phyloP scores from a whole-genome alignment of 2,797 vertebrate genomes.

The Distichodus sexfasciatus region DNA sequence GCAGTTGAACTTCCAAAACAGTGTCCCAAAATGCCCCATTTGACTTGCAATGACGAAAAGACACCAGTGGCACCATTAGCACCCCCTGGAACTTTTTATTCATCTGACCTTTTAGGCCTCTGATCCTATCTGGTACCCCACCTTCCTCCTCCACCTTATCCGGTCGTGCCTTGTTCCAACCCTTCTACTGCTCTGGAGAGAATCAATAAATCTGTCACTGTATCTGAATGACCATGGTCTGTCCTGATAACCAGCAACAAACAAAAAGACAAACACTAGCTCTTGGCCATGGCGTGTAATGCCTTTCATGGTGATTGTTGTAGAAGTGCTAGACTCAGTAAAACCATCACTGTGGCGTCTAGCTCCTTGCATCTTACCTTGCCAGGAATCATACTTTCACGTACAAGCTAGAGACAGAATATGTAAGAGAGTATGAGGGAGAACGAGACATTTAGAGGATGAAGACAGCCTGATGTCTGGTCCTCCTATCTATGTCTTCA shows the following conservation, averaged over 20 bases:
- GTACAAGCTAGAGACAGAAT: not conserved
- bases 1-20: constrained; percentile 35
- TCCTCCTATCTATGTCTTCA: constrained; percentile 24
- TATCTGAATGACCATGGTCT: constrained; percentile 62
- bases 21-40: constrained; percentile 42
- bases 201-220: constrained; percentile 74
- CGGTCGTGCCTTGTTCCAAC: constrained; percentile 36
- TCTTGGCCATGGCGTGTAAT: constrained; percentile 60
- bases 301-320: constrained; percentile 53
- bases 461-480: constrained; percentile 40
- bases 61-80: not conserved
- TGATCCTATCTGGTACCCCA: constrained; percentile 53
- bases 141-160: constrained; percentile 47
- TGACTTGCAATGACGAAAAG: too few relatives aligned
- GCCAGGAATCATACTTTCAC: too few relatives aligned
- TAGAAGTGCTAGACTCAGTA: constrained; percentile 54
- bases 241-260: constrained; percentile 67
- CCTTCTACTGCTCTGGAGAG: constrained; percentile 50
- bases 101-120: constrained; percentile 61
- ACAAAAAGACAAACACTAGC: constrained; percentile 54
- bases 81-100: constrained; percentile 64
- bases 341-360: not conserved
- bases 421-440: not conserved
- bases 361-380: not conserved
- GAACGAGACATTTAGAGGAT: not conserved